Percentiles rank a stretch among this genome's conserved stretches.
phyloP scores from a whole-genome alignment of 2,113 vertebrate species.

The Paradoxurus hermaphroditus region DNA sequence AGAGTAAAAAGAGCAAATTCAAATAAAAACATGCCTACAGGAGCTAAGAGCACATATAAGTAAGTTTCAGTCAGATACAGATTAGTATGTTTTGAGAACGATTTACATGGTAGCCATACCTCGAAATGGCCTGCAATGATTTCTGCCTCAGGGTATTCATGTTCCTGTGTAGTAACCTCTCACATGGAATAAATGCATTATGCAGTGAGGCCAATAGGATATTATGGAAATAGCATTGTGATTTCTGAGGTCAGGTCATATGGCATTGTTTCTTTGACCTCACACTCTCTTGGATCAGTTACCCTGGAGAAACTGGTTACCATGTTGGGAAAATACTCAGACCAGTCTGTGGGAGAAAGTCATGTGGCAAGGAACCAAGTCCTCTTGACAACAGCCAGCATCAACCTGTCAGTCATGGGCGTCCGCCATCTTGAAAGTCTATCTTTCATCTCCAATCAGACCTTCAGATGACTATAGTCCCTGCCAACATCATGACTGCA shows the following conservation, averaged over 20 bases:
- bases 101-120: not conserved
- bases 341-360: not conserved
- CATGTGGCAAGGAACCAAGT: not conserved
- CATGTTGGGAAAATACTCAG: not conserved
- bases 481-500: not conserved
- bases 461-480: not conserved
- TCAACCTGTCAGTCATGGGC: not conserved
- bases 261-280: not conserved
- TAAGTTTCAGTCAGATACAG: not conserved
- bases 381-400: not conserved
- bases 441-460: not conserved
- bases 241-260: not conserved
- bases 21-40: not conserved
- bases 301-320: not conserved
- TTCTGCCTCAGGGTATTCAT: not conserved
- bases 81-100: not conserved
- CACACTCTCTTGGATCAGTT: not conserved
- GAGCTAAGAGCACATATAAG: not conserved
- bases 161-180: not conserved
- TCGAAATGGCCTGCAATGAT: not conserved
- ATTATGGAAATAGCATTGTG: not conserved
- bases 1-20: not conserved
- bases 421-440: not conserved
- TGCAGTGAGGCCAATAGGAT: not conserved
- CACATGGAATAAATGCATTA: not conserved